phyloP scores from a whole-genome alignment of 2,113 vertebrate species.

The Megaleporinus macrocephalus region DNA sequence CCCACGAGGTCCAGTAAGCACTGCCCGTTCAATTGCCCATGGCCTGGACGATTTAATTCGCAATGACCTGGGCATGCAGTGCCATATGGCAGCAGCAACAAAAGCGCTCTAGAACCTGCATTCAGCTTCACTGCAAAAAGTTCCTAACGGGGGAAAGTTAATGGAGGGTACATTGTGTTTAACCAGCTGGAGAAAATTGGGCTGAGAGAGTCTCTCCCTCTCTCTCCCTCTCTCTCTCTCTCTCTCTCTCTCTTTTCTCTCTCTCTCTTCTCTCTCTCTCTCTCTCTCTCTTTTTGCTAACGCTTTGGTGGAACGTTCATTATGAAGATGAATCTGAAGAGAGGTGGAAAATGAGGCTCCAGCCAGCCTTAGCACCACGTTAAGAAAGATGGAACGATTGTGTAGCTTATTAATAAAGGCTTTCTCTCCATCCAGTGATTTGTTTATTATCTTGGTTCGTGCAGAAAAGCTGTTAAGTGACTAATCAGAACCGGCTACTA shows the following conservation, averaged over 20 bases:
- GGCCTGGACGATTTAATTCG: constrained; percentile 22
- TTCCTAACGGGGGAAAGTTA: neutral
- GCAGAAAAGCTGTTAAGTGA: neutral
- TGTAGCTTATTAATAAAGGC: constrained; percentile 25
- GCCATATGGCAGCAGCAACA: constrained; percentile 18
- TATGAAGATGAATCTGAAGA: constrained; percentile 37
- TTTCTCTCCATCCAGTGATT: constrained; percentile 5
- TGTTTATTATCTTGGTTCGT: constrained; percentile 20
- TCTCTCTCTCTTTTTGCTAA: neutral
- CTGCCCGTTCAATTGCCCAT: constrained; percentile 20
- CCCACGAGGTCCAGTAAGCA: neutral
- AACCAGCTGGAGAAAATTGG: constrained; percentile 18
- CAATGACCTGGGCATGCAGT: constrained; percentile 7
- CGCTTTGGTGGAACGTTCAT: neutral
- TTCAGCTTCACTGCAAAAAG: constrained; percentile 28
- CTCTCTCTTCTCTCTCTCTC: neutral
- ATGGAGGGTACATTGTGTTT: neutral
- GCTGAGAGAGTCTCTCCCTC: neutral
- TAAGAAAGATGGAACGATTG: constrained; percentile 5
- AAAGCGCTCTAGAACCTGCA: constrained; percentile 21
- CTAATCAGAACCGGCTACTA: neutral
- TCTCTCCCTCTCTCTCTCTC: neutral
- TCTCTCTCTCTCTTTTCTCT: neutral
- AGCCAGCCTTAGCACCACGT: neutral
- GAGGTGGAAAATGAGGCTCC: constrained; percentile 7